Conservation (phyloP, 2,888 invertebrate species). For the Sussaba pulchella region DNA sequence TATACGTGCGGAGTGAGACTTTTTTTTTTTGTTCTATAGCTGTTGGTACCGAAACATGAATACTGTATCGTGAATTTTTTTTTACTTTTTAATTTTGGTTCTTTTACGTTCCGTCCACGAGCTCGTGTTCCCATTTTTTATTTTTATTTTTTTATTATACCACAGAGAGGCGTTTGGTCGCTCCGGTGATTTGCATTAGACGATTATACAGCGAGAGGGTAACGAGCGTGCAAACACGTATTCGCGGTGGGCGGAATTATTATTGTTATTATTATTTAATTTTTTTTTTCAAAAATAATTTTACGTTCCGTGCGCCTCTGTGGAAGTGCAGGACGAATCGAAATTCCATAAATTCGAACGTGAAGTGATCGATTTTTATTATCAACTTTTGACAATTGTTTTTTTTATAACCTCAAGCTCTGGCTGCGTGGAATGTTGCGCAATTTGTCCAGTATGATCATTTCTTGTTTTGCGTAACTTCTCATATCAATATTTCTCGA, state of each 20-base stretch:
- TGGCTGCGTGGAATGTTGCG: too few relatives aligned
- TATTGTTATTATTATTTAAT: conserved; percentile 2
- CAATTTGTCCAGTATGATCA: too few relatives aligned
- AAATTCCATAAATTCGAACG: not conserved
- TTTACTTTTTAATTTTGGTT: conserved; percentile 17
- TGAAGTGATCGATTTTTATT: too few relatives aligned
- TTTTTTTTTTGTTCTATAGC: conserved; percentile 24
- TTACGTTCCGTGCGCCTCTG: too few relatives aligned
- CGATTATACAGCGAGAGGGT: conserved; percentile 32
- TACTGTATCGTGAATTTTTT: conserved; percentile 40
- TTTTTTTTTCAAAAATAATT: conserved; percentile 5
- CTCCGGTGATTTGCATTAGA: conserved; percentile 55
- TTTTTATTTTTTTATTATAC: conserved; percentile 34
- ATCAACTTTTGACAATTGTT: too few relatives aligned
- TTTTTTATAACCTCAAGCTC: too few relatives aligned
- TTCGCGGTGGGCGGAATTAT: conserved; percentile 19
- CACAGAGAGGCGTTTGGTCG: conserved; percentile 42
- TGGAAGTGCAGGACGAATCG: not conserved
- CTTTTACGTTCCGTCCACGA: conserved; percentile 14
- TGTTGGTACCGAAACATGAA: conserved; percentile 56
- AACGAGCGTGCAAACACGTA: conserved; percentile 36
- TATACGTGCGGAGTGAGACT: conserved; percentile 36
- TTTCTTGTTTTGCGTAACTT: too few relatives aligned
- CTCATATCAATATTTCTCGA: too few relatives aligned
- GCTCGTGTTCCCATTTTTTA: conserved; percentile 16